Evolutionary conservation across 2,113 vertebrate species (phyloP).

Genomic region (Alces alces): DNA sequence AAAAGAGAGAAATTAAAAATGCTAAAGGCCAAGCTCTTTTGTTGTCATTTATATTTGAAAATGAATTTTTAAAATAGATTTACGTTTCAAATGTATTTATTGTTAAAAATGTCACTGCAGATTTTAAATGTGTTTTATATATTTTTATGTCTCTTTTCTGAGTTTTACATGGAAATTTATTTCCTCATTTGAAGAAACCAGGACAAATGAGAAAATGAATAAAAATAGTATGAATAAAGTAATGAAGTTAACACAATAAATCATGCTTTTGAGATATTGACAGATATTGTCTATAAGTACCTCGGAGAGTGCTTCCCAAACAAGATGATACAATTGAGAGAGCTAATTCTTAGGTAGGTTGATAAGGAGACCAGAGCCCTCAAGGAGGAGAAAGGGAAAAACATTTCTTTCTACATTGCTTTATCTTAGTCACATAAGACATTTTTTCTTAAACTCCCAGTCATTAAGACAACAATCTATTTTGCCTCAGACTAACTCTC

Average conservation of each 20-base stretch:
- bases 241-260: not conserved
- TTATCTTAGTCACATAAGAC: not conserved
- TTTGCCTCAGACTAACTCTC: not conserved
- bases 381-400: not conserved
- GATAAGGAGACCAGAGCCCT: not conserved
- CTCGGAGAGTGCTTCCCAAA: not conserved
- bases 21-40: not conserved
- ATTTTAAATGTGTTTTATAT: not conserved
- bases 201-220: not conserved
- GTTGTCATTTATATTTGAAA: not conserved
- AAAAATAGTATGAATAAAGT: not conserved
- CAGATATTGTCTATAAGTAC: not conserved
- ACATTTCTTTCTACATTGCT: not conserved
- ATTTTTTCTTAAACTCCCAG: not conserved
- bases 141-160: not conserved
- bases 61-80: not conserved
- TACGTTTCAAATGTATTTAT: not conserved
- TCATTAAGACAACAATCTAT: not conserved
- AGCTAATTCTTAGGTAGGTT: not conserved
- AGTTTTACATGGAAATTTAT: not conserved
- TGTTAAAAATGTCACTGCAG: not conserved
- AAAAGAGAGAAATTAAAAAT: not conserved
- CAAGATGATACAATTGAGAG: not conserved
- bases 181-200: not conserved
- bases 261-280: not conserved